Evolutionary conservation across 2,113 vertebrate species (phyloP), one percentile per base, ranked within the genome.

Genomic region (Eclectus roratus): DNA sequence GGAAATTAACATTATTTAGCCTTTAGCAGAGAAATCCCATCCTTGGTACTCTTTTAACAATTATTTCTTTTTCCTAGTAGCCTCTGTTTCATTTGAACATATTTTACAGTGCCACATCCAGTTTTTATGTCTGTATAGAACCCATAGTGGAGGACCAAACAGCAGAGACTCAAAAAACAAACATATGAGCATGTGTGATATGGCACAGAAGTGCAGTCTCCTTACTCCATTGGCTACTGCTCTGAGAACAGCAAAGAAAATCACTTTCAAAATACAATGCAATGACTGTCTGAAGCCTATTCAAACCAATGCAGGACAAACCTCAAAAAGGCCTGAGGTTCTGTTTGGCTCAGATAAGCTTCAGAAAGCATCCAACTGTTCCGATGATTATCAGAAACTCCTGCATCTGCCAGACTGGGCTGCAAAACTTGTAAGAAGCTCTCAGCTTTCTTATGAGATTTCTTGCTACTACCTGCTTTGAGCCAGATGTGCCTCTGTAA

Each of bases 311-410:
- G 77, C 80, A 91, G 80, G 90, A 90, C 72, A 91, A 93, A 39
- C 80, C 90, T 93, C 92, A 88, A 71, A 95, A 91, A 60, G 68
- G 71, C 65, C 63, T 10, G 13, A 41, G 81, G 86, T 61, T 93
- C 94, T 97, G 95, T 63, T 93, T 64, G 86, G 76, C 74, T 93
- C 88, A 85, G 96, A 97, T 97, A 97, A 97, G 93, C 88, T 94
- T 90, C 90, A 82, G 81, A 96, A 85, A 71, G 49, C 69, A 61
- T 68, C 86, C 50, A 39, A 58, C 37, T 70, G 73, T 92, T 93
- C 82, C 92, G 94, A 95, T 91, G 88, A 77, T 90, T 95, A 95
- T 95, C 85, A 0, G 69, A 46, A 91, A 58, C 17, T 43, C 87
- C 73, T 50, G 13, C 56, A 73, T 73, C 52, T 92, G 81, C 66